Percentiles rank a stretch among this genome's conserved stretches.
phyloP scores from a whole-genome alignment of 2,113 vertebrate genomes.

The Caranx melampygus region DNA sequence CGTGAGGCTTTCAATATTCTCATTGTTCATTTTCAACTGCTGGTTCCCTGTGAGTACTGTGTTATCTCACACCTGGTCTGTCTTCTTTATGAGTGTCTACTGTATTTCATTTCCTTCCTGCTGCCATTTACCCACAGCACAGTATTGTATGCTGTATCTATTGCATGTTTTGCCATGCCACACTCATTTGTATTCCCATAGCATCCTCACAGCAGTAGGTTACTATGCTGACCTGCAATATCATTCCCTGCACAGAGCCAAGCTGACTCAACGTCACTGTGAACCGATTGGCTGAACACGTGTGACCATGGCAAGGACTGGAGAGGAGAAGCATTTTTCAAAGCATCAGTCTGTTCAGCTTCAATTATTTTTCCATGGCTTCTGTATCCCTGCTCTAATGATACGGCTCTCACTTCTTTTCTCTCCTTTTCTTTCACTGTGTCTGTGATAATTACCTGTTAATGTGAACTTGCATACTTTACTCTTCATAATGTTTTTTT shows the following conservation, averaged over 20 bases:
- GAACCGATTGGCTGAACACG: slow-evolving; percentile 44
- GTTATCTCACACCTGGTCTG: neutral
- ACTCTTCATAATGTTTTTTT: slow-evolving; percentile 33
- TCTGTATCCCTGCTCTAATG: neutral
- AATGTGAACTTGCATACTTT: neutral
- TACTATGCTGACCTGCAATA: slow-evolving; percentile 45
- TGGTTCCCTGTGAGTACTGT: neutral
- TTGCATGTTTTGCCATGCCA: slow-evolving; percentile 26
- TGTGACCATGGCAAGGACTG: slow-evolving; percentile 2
- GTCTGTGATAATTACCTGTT: slow-evolving; percentile 21
- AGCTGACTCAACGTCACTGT: slow-evolving; percentile 43
- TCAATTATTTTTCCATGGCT: slow-evolving; percentile 2
- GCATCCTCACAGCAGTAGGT: slow-evolving; percentile 40
- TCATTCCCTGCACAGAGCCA: slow-evolving; percentile 20
- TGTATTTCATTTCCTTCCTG: slow-evolving; percentile 4
- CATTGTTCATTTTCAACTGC: slow-evolving; percentile 25
- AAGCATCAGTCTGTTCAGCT: neutral
- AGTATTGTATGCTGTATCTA: slow-evolving; percentile 5
- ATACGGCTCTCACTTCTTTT: neutral
- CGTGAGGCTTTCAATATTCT: neutral
- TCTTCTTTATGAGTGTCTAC: neutral
- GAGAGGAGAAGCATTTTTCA: neutral
- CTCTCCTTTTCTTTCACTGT: neutral
- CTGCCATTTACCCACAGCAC: slow-evolving; percentile 15
- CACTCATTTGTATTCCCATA: slow-evolving; percentile 64